A percentile compares a stretch with the other conserved stretches of the same genome.
These are phyloP conservation scores for Aradus depressus DNA, from an alignment of 2,888 invertebrate genomes.

Conservation along the genomic window DNA sequence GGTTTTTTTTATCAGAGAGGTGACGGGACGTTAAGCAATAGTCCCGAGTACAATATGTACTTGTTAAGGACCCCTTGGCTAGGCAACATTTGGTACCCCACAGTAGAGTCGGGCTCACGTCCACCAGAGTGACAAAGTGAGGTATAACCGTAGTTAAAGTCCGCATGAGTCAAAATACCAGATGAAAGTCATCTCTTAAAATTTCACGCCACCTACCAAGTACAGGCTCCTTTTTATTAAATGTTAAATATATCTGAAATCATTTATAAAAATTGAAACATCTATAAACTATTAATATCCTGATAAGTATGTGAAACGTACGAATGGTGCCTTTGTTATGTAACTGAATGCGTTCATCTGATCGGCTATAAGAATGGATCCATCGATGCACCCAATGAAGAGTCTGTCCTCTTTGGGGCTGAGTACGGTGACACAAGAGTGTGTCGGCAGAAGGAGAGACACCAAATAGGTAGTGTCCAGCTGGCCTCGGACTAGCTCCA, in stretches of 20 bases:
- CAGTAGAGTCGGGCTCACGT: no score
- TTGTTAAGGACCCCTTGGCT: no score
- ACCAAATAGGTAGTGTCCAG: constrained; percentile 55
- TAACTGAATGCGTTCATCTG: constrained; percentile 54
- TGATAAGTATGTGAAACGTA: constrained; percentile 46
- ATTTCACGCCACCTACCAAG: no score
- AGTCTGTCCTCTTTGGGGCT: constrained; percentile 63
- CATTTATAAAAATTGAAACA: background rate
- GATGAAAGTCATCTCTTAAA: no score
- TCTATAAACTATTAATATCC: background rate
- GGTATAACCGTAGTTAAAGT: no score
- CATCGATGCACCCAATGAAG: constrained; percentile 73
- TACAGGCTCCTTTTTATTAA: no score
- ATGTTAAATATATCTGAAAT: background rate
- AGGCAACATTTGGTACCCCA: no score
- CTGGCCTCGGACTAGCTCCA: constrained; percentile 47
- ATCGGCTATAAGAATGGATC: constrained; percentile 69
- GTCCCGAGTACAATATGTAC: no score
- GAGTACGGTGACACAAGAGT: constrained; percentile 53
- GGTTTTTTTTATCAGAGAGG: no score
- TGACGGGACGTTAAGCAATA: no score
- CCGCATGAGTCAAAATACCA: no score
- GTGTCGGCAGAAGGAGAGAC: constrained; percentile 57
- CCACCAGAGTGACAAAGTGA: no score
- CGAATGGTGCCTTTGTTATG: constrained; percentile 52